Percentiles rank a stretch among this genome's conserved stretches.
These are phyloP conservation scores for Thalassarche chlororhynchos DNA, from an alignment of 2,113 vertebrate species.

Conservation along the genomic window DNA sequence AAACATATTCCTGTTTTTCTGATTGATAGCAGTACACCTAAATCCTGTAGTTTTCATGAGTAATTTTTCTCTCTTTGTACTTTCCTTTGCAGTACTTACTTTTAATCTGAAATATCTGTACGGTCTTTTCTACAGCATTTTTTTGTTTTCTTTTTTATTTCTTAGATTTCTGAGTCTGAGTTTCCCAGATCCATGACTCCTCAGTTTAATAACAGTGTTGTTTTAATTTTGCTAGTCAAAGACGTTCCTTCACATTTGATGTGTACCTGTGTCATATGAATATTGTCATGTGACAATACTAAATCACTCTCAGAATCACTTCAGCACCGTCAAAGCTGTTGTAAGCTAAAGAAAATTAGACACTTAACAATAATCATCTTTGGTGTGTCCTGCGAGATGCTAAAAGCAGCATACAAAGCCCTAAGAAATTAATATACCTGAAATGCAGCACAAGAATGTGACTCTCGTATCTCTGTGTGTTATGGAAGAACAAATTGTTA, in stretches of 20 bases:
- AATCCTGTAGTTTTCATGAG: not conserved
- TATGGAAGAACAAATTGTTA: not conserved
- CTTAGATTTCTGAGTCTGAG: not conserved
- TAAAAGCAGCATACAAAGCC: not conserved
- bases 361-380: not conserved
- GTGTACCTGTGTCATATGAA: not conserved
- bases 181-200: not conserved
- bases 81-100: not conserved
- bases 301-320: not conserved
- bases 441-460: not conserved
- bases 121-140: not conserved
- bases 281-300: not conserved
- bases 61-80: not conserved
- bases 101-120: not conserved
- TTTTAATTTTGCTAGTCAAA: not conserved
- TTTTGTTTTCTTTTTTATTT: not conserved
- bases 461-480: not conserved
- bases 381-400: not conserved
- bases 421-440: not conserved
- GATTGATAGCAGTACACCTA: not conserved
- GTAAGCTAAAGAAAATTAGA: not conserved
- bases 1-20: not conserved
- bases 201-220: not conserved
- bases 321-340: not conserved
- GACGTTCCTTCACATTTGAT: not conserved